A percentile compares a stretch with the other conserved stretches of the same genome.
phyloP scores from a whole-genome alignment of 2,113 vertebrate genomes.

The Passerina amoena region DNA sequence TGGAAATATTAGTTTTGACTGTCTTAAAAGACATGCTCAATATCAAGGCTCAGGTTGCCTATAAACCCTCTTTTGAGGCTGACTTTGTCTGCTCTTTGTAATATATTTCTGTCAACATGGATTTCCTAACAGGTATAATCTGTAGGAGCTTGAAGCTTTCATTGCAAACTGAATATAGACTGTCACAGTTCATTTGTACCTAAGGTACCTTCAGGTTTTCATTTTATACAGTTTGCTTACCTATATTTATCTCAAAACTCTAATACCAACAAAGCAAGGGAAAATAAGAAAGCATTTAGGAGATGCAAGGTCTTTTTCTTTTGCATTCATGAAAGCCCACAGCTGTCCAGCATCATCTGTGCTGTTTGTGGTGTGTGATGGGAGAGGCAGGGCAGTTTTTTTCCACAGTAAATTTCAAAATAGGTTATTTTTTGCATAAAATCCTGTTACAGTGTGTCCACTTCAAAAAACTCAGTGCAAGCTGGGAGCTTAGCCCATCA shows the following conservation, averaged over 20 bases:
- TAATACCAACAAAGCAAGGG: background rate
- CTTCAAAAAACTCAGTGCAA: background rate
- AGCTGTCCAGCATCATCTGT: background rate
- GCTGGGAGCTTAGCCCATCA: background rate
- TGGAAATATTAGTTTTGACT: constrained; percentile 11
- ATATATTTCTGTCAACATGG: background rate
- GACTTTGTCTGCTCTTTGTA: background rate
- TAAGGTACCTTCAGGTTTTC: background rate
- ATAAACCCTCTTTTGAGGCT: background rate
- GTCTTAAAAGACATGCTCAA: background rate
- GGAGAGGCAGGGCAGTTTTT: background rate
- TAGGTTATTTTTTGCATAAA: background rate
- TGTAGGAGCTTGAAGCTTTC: constrained; percentile 6
- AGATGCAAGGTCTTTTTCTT: background rate
- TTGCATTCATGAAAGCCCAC: background rate
- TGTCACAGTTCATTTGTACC: constrained; percentile 9
- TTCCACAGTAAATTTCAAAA: background rate
- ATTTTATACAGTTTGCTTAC: background rate
- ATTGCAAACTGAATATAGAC: background rate
- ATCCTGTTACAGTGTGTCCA: background rate
- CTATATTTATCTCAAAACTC: background rate
- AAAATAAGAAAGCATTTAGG: background rate
- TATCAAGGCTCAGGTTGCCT: constrained; percentile 1
- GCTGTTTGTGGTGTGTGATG: background rate
- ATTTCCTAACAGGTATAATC: constrained; percentile 9